phyloP scores from a whole-genome alignment of 1,140 invertebrate genomes.

The Cotesia glomerata region DNA sequence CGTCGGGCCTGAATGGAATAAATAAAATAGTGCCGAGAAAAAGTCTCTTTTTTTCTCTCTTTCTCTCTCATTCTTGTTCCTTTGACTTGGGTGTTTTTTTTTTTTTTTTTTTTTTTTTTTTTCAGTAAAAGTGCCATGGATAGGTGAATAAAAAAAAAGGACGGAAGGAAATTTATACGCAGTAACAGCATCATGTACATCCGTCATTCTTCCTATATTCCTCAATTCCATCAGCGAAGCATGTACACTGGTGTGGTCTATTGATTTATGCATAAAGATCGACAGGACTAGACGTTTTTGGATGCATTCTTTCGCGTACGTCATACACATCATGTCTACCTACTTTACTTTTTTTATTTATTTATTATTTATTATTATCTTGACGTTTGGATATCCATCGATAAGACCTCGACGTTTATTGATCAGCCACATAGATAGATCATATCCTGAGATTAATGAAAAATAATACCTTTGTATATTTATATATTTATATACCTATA shows the following conservation, averaged over 20 bases:
- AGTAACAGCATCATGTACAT: slow-evolving; percentile 1
- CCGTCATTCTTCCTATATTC: background rate
- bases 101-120: too few relatives aligned
- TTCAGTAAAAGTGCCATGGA: background rate
- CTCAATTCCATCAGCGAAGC: too few relatives aligned
- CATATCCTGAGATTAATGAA: too few relatives aligned
- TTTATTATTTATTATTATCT: too few relatives aligned
- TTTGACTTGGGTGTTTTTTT: too few relatives aligned
- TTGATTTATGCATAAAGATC: background rate
- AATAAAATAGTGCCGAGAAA: slow-evolving; percentile 22
- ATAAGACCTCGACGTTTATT: background rate
- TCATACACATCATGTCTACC: background rate
- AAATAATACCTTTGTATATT: too few relatives aligned
- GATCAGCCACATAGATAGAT: background rate
- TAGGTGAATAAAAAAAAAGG: background rate
- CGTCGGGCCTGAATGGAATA: slow-evolving; percentile 33
- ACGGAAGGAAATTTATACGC: background rate
- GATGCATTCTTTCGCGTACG: background rate
- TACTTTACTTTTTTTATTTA: background rate
- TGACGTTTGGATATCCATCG: too few relatives aligned
- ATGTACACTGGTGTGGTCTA: background rate
- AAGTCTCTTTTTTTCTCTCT: background rate
- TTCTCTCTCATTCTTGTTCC: too few relatives aligned
- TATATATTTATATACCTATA: too few relatives aligned
- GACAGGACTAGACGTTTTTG: background rate